Evolutionary conservation across 2,797 vertebrate species (phyloP), one percentile per base, ranked within the genome.

Genomic region (Fistularia commersonii): DNA sequence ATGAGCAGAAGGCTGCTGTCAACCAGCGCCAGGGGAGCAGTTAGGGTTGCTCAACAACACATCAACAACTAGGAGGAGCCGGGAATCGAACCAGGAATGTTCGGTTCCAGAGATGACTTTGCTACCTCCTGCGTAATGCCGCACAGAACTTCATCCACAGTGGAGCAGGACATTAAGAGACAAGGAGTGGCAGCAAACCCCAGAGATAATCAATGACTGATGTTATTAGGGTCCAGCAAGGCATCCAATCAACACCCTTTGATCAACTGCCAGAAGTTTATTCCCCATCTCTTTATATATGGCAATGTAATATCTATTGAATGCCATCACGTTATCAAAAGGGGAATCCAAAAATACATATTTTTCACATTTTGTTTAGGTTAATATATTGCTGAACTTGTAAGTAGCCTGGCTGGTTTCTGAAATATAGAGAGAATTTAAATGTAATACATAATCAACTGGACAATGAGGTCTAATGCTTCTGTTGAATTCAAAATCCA

Each of bases 141-240:
- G n/a, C n/a, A n/a, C 50, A 23, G 39, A 70, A 54, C 66, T 69
- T 59, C 62, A 78, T 78, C 74, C 58, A 67, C 41, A 73, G 8
- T 33, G 45, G 41, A 45, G 23, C 4, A 10, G 43, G 51, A 56
- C 70, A 81, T 80, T 71, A 69, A 57, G 32, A 64, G 51, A 65
- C 45, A 48, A 38, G 62, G 47, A 56, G 43, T 48, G 46, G 63
- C 40, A 58, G 36, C 69, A 74, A 64, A 72, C 64, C 53, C 56
- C 57, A 57, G 65, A 32, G 69, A 74, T 83, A 84, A 86, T 87
- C 77, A 72, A 80, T 74, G 54, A 69, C 74, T 86, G 76, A 86
- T 80, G 75, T 64, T 72, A 74, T 83, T 80, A 82, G 45, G 64
- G 60, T 61, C 74, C 74, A 72, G 74, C 77, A 68, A 74, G 62